Percentiles rank a stretch among this genome's conserved stretches.
These are phyloP conservation scores for Zosterops lateralis DNA, from an alignment of 2,113 vertebrate genomes.

Conservation along the genomic window DNA sequence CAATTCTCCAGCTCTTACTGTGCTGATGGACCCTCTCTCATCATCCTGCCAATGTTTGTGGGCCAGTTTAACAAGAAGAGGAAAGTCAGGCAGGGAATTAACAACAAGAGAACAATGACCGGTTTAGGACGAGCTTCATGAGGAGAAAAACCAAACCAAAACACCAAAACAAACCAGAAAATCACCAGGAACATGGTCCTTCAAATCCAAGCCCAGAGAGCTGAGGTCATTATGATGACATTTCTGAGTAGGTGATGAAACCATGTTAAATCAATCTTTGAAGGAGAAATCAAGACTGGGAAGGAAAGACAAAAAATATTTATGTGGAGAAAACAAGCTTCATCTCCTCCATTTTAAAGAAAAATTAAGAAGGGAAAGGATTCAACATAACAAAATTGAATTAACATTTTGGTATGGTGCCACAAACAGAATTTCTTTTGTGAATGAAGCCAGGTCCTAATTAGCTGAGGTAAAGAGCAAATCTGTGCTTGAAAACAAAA, in stretches of 20 bases:
- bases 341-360: not conserved
- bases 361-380: not conserved
- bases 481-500: not conserved
- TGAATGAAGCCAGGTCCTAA: slow-evolving; percentile 7
- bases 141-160: not conserved
- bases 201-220: not conserved
- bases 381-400: slow-evolving; percentile 2
- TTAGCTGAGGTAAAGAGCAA: slow-evolving; percentile 28
- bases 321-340: not conserved
- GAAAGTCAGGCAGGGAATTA: not conserved
- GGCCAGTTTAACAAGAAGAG: slow-evolving; percentile 11
- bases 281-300: not conserved
- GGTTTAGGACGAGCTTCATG: not conserved
- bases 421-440: not conserved
- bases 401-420: slow-evolving; percentile 7
- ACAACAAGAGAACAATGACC: not conserved
- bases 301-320: not conserved
- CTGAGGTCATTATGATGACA: not conserved
- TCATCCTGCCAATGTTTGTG: not conserved
- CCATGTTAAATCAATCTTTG: not conserved
- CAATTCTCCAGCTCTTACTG: slow-evolving; percentile 33
- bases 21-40: slow-evolving; percentile 23
- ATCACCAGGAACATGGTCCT: not conserved
- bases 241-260: not conserved
- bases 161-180: not conserved